Evolutionary conservation across 2,797 vertebrate species (phyloP), one percentile per base, ranked within the genome.

Genomic region (Loriculus beryllinus): DNA sequence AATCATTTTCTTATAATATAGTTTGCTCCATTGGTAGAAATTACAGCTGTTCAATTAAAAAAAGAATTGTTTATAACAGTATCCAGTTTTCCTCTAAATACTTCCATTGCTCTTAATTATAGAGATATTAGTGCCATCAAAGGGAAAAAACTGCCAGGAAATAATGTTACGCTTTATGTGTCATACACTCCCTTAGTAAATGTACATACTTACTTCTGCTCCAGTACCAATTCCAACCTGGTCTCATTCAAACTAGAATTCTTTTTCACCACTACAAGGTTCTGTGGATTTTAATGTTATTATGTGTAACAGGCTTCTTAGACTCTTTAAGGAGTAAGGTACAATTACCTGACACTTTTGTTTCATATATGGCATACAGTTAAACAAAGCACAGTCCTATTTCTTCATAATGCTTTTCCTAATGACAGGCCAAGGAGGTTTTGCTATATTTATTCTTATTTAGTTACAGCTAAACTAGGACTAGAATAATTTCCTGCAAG

Each of bases 1-100:
- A 97, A 96, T 96, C 70, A 92, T 96, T 97, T 96, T 96, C 91
- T 96, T 96, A 89, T 96, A 96, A 96, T 95, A 95, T 76, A 90
- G 83, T 95, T 95, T 93, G 90, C 82, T 93, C 81, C 95, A 93
- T 29, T 91, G 93, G 87, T 93, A 93, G 90, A 94, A 95, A 96
- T 96, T 96, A 96, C 90, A 96, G 78, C 90, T 96, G 94, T 93
- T 96, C 94, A 93, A 96, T 96, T 95, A 82, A 88, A 94, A 92
- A 94, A 96, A 88, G 85, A 92, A 91, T 67, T 43, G 93, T 90
- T 92, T 96, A 40, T 90, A 96, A 91, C 48, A 94, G 49, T n/a
- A 65, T 37, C 90, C 56, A 69, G 80, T 83, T 90, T 80, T 92
- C 76, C 78, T 84, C 92, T 94, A 94, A 96, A 90, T 92, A 86